Evolutionary conservation across 2,113 vertebrate species (phyloP), one percentile per base, ranked within the genome.

Genomic region (Nematolebias whitei): DNA sequence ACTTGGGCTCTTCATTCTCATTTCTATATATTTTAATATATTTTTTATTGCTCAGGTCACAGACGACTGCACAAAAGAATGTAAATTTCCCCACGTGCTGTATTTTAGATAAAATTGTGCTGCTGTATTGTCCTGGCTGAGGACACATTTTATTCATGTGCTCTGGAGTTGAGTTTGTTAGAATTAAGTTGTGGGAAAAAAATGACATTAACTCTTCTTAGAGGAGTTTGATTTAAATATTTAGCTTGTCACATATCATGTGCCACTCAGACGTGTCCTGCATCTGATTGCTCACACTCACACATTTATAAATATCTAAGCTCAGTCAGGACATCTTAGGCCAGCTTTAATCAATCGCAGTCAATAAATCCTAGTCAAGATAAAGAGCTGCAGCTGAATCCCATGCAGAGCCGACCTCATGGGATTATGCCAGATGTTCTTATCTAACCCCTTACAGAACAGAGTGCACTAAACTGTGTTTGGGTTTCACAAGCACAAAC

Each of bases 1-100:
- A 78, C 53, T 71, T 32, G 76, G 73, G 23, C 63, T 26, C 54
- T 74, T 79, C 85, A 71, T 61, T 79, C 70, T 74, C 47, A 51
- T 68, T 51, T 85, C 75, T 77, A 86, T 84, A 74, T 41, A 80
- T 74, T 73, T 78, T 74, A 82, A 85, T 84, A 48, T 61, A 35
- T 76, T 82, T 63, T 78, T 40, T 82, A 68, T 80, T 48, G 51
- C 50, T 71, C 13, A 12, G 61, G 65, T 76, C 79, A 64, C 45
- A 41, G 51, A 86, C 70, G 83, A 68, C 77, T 38, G 56, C 52
- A 58, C 62, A 64, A 65, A 85, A 61, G 53, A 78, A 64, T 80
- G 50, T 52, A 18, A 35, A 51, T 71, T 59, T 62, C 70, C 48
- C 39, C 19, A 52, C 43, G 45, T 39, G 2, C 48, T 71, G 48